Evolutionary conservation across 1,140 invertebrate species (phyloP), one percentile per base, ranked within the genome.

Genomic region (Littorina saxatilis): DNA sequence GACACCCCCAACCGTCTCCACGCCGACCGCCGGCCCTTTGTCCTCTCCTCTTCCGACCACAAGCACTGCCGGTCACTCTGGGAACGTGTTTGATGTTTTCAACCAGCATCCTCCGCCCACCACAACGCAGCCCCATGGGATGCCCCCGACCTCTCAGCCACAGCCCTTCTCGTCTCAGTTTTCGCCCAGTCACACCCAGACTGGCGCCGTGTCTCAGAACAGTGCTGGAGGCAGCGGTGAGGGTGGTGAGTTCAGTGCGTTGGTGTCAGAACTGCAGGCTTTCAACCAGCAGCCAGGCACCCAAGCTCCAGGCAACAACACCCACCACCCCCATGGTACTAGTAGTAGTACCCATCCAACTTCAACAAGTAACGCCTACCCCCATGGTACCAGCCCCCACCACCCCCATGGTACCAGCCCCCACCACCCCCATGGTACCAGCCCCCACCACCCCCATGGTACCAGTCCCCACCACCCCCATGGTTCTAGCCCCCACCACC

Each of bases 21-120:
- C 35, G 13, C 15, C 66, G 7, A 17, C 37, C 9, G 66, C 32
- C 32, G 66, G 9, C 2, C 17, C 15, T 2, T 17, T 68, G 35
- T 4, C 17, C 9, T 68, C 66, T 3, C 32, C 39, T 20, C 4
- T 29, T 17, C 39, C 20, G 7, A 7, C 32, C 13, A n/a, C 39
- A 23, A 73, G 70, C 23, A 43, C 40, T n/a, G 40, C 15, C 9
- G 70, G 43, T 13, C 27, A 23, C 27, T 9, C 4, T 23, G 58
- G 58, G 20, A 61, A 61, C n/a, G 27, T 61, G 20, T 73, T 73
- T 52, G 70, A 73, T n/a, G 37, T 50, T 50, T 73, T 73, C 40
- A 29, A 47, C n/a, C 70, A 73, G 70, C 58, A 11, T 23, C 58
- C 20, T 9, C 58, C 20, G 7, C 23, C 20, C n/a, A n/a, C n/a